A percentile compares a stretch with the other conserved stretches of the same genome.
These are phyloP conservation scores for Bombus difficillimus DNA, from an alignment of 1,140 invertebrate species.

Conservation along the genomic window DNA sequence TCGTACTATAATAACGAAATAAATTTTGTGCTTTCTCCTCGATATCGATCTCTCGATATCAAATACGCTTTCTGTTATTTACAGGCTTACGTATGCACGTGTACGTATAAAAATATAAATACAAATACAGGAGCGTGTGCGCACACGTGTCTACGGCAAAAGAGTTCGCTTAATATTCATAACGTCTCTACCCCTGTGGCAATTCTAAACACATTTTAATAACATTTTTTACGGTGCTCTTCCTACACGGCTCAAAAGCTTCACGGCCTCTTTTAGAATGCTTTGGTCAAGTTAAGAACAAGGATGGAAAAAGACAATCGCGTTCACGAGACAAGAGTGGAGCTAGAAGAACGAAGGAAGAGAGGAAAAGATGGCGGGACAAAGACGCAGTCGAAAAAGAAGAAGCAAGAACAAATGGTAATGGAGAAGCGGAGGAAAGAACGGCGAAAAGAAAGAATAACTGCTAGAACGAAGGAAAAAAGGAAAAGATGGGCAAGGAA, in stretches of 20 bases:
- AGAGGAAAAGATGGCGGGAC: not conserved
- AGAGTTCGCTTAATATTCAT: slow-evolving; percentile 71
- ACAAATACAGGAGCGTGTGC: no score
- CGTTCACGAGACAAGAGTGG: not conserved
- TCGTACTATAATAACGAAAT: no score
- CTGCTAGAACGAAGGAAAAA: slow-evolving; percentile 15
- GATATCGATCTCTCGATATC: no score
- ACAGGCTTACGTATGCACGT: no score
- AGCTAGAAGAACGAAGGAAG: no score
- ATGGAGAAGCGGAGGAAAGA: slow-evolving; percentile 5
- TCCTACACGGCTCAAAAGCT: slow-evolving; percentile 57
- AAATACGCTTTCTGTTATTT: no score
- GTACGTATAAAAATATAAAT: no score
- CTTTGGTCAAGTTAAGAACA: slow-evolving; percentile 6
- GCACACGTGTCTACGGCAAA: not conserved
- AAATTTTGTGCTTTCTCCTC: no score
- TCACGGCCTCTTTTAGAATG: not conserved
- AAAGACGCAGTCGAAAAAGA: slow-evolving; percentile 37
- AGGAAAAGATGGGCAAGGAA: not conserved
- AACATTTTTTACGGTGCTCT: slow-evolving; percentile 61
- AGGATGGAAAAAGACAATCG: slow-evolving; percentile 23
- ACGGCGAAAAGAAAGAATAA: slow-evolving; percentile 16
- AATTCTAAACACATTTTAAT: slow-evolving; percentile 71
- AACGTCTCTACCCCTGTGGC: slow-evolving; percentile 55
- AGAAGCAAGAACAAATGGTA: slow-evolving; percentile 28